phyloP scores from a whole-genome alignment of 2,797 vertebrate genomes.

The Caiman crocodilus region DNA sequence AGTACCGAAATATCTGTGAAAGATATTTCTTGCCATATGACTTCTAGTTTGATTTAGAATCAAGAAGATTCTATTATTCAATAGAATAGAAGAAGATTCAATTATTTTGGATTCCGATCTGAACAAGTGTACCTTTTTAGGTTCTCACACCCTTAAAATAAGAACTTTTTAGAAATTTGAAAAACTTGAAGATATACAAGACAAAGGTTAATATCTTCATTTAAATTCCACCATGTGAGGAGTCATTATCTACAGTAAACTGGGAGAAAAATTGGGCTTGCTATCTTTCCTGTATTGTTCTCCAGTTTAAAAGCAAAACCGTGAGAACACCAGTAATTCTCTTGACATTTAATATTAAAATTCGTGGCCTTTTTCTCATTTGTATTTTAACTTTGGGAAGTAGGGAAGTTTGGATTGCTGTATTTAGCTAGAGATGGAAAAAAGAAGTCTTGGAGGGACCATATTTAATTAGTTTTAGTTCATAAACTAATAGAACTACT shows the following conservation, averaged over 20 bases:
- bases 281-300: not conserved
- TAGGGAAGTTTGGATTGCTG: too few species aligned
- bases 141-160: not conserved
- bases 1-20: not conserved
- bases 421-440: not conserved
- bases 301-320: not conserved
- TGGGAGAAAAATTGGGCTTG: not conserved
- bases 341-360: not conserved
- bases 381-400: too few species aligned
- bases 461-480: not conserved
- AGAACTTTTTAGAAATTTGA: not conserved
- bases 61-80: not conserved
- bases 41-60: not conserved
- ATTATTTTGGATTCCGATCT: not conserved
- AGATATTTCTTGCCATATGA: not conserved
- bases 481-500: not conserved
- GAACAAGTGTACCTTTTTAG: accelerated
- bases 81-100: not conserved
- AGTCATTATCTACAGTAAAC: too few species aligned
- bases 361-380: not conserved
- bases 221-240: not conserved
- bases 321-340: not conserved
- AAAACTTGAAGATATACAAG: not conserved
- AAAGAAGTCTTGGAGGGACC: not conserved
- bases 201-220: not conserved